phyloP scores from a whole-genome alignment of 2,113 vertebrate genomes.

The Limanda limanda region DNA sequence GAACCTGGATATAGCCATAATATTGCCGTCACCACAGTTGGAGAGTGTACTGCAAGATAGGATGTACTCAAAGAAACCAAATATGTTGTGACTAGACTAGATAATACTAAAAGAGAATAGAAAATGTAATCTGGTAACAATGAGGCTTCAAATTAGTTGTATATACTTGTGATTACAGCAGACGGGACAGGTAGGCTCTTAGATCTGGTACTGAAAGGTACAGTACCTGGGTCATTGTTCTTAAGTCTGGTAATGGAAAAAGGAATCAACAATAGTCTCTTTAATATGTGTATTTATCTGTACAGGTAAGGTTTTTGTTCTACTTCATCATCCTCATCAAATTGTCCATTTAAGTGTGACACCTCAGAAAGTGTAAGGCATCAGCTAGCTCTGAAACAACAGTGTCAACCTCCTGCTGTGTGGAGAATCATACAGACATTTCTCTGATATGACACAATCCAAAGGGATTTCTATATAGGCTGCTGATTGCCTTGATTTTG shows the following conservation, averaged over 20 bases:
- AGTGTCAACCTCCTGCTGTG: neutral
- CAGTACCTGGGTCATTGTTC: neutral
- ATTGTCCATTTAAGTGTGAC: neutral
- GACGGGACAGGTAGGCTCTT: too few species aligned
- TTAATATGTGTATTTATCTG: neutral
- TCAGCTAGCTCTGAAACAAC: neutral
- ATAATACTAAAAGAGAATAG: too few species aligned
- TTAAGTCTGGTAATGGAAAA: neutral
- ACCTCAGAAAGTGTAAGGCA: neutral
- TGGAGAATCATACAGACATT: neutral
- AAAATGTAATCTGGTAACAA: too few species aligned
- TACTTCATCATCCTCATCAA: neutral
- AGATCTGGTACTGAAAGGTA: too few species aligned
- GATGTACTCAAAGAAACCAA: too few species aligned
- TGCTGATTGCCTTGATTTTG: too few species aligned
- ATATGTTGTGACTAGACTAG: too few species aligned
- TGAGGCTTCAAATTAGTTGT: too few species aligned
- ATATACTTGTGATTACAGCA: too few species aligned
- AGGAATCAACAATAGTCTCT: neutral
- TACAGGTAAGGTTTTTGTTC: conserved; percentile 9
- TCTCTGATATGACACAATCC: neutral
- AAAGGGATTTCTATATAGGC: neutral
- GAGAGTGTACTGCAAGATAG: too few species aligned
- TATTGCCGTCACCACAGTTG: too few species aligned
- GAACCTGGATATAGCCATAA: too few species aligned